These are phyloP conservation scores for Eucera pruinosa DNA, from an alignment of 2,888 invertebrate genomes.

Conservation along the genomic window DNA sequence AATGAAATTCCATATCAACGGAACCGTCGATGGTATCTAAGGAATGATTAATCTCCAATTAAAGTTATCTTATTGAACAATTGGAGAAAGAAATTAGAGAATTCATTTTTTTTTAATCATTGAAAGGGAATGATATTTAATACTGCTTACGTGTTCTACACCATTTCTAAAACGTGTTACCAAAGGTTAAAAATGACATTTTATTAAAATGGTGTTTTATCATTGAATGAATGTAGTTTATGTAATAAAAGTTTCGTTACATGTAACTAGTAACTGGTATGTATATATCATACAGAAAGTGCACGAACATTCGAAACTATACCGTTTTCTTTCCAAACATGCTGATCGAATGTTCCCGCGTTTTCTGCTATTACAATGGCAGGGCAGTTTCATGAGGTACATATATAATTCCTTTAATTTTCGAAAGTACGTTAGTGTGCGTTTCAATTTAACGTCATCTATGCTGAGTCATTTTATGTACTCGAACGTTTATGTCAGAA, in stretches of 20 bases:
- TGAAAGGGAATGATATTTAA: too few species aligned
- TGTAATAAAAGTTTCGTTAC: too few species aligned
- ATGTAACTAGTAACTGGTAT: too few species aligned
- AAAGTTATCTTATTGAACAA: too few species aligned
- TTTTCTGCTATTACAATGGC: not conserved
- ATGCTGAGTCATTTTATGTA: not conserved
- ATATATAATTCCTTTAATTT: not conserved
- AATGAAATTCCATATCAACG: not conserved
- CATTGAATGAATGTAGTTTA: too few species aligned
- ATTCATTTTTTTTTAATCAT: too few species aligned
- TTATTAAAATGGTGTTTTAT: too few species aligned
- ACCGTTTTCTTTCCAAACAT: too few species aligned
- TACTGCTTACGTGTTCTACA: too few species aligned
- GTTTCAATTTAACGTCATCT: not conserved
- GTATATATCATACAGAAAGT: not conserved
- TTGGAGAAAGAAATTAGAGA: too few species aligned
- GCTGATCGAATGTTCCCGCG: not conserved
- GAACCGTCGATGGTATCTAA: not conserved
- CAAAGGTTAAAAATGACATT: too few species aligned
- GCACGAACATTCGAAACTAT: not conserved
- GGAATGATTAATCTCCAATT: not conserved
- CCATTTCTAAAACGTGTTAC: too few species aligned
- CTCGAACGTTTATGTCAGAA: not conserved
- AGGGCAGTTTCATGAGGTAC: not conserved
- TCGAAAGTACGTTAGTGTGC: not conserved